Conservation (phyloP, 2,888 invertebrate genomes). For the Torymus aiolomorphi region DNA sequence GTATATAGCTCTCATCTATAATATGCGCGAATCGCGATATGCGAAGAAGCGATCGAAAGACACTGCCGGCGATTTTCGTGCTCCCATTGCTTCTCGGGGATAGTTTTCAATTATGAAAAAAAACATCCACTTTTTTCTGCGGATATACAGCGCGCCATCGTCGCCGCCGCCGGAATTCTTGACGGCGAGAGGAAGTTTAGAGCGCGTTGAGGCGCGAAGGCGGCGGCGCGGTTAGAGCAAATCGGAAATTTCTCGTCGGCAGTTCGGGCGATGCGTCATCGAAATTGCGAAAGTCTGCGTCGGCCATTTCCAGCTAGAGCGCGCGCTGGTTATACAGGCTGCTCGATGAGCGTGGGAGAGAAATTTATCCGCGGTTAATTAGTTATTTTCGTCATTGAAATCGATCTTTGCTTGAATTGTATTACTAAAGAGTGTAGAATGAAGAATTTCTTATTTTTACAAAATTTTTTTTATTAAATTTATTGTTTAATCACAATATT, state of each 20-base stretch:
- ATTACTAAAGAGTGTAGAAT: no score
- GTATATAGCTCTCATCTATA: background rate
- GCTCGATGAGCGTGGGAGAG: no score
- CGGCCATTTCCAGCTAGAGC: background rate
- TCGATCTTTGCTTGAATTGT: no score
- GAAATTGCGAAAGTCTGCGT: slow-evolving; percentile 26
- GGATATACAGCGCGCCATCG: background rate
- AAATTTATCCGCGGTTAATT: no score
- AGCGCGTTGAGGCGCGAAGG: background rate
- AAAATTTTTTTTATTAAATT: no score
- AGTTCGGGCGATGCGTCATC: slow-evolving; percentile 23
- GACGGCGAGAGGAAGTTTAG: slow-evolving; percentile 11
- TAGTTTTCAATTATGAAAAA: slow-evolving; percentile 16
- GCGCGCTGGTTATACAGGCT: no score
- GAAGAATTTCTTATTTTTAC: no score
- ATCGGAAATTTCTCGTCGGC: slow-evolving; percentile 24
- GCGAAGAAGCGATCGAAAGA: background rate
- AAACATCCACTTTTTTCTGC: background rate
- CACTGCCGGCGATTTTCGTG: background rate
- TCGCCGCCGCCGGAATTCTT: slow-evolving; percentile 13
- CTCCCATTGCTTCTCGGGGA: background rate
- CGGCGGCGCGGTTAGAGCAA: background rate
- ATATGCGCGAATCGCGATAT: background rate
- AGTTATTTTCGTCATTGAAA: no score
- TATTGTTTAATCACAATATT: no score